Evolutionary conservation across 1,140 invertebrate species (phyloP).

Genomic region (Physella acuta): DNA sequence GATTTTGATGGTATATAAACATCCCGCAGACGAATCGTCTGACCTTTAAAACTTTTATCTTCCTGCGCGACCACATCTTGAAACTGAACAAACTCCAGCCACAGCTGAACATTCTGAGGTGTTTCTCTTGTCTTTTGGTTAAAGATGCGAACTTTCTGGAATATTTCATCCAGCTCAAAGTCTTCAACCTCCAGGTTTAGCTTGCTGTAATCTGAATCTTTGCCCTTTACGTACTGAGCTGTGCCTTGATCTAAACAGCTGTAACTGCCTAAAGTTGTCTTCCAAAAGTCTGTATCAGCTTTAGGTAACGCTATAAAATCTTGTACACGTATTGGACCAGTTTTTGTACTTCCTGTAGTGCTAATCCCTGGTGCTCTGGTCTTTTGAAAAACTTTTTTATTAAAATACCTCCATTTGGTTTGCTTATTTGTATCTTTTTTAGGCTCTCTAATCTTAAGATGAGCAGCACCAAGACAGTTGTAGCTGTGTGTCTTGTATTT

Average conservation of each 20-base stretch:
- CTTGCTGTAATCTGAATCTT: slow-evolving; percentile 21
- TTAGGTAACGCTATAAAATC: slow-evolving; percentile 26
- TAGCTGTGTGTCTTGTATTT: slow-evolving; percentile 35
- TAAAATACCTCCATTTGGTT: slow-evolving; percentile 37
- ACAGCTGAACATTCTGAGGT: slow-evolving; percentile 56
- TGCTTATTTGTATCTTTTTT: slow-evolving; percentile 27
- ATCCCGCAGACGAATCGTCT: slow-evolving; percentile 27
- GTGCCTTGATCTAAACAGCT: slow-evolving; percentile 40
- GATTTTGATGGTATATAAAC: slow-evolving; percentile 23
- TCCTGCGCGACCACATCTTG: slow-evolving; percentile 18
- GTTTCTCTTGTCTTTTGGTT: slow-evolving; percentile 57
- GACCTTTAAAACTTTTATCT: slow-evolving; percentile 26
- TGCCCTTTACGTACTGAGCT: slow-evolving; percentile 41
- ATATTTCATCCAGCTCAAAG: slow-evolving; percentile 25
- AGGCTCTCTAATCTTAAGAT: slow-evolving; percentile 21
- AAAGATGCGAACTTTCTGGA: slow-evolving; percentile 50
- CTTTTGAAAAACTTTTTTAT: slow-evolving; percentile 36
- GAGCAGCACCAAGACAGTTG: slow-evolving; percentile 34
- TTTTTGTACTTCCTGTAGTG: not conserved
- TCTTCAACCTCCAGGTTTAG: slow-evolving; percentile 21
- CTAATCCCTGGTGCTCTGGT: slow-evolving; percentile 22
- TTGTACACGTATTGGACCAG: not conserved
- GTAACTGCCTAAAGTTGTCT: slow-evolving; percentile 13
- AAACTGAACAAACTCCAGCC: slow-evolving; percentile 62
- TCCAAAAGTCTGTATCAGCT: slow-evolving; percentile 10